Percentiles rank a stretch among this genome's conserved stretches.
Evolutionary conservation across 2,113 vertebrate genomes (phyloP).

Genomic region (Calidris pygmaea): DNA sequence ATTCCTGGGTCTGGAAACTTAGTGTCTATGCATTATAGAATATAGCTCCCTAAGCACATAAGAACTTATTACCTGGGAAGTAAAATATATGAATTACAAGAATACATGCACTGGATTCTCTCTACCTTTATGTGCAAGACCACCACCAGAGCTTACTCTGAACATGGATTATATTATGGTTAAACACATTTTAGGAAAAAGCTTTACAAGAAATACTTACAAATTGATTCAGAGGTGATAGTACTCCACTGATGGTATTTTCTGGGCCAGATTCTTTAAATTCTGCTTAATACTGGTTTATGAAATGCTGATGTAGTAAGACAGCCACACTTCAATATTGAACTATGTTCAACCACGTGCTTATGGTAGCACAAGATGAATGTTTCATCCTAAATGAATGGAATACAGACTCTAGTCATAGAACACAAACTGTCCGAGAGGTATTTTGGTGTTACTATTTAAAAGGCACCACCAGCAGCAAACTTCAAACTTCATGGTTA

Average conservation of each 20-base stretch:
- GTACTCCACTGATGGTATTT: not conserved
- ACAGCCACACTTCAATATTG: not conserved
- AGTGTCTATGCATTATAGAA: not conserved
- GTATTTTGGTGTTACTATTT: not conserved
- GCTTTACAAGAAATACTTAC: not conserved
- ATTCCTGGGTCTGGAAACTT: not conserved
- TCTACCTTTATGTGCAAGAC: not conserved
- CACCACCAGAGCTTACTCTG: not conserved
- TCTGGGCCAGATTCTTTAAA: not conserved
- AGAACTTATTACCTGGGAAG: not conserved
- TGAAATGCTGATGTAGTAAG: not conserved
- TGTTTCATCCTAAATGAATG: not conserved
- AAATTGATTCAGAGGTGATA: not conserved
- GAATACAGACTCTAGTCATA: not conserved
- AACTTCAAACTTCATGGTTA: not conserved
- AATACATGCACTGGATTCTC: not conserved
- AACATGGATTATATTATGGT: not conserved
- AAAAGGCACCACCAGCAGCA: not conserved
- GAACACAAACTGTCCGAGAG: not conserved
- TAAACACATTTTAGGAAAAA: not conserved
- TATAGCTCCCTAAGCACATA: not conserved
- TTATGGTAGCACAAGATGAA: not conserved
- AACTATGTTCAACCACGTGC: not conserved
- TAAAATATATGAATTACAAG: not conserved
- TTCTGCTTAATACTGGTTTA: not conserved